Evolutionary conservation across 2,797 vertebrate species (phyloP), one percentile per base, ranked within the genome.

Genomic region (Antrozous pallidus): DNA sequence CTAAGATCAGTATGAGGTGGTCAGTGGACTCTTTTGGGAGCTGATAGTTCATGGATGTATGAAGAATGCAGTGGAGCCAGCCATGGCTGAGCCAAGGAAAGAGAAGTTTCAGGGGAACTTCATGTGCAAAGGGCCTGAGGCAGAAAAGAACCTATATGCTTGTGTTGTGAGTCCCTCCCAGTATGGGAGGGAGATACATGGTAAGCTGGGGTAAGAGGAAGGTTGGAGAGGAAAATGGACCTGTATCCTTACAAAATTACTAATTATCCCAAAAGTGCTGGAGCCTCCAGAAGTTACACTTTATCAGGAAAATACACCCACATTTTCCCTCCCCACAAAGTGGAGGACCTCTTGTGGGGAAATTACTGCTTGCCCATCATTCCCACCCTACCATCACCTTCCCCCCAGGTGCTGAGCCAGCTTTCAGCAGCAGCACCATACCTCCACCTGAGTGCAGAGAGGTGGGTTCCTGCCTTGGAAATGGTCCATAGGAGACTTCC

Each of bases 61-160:
- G 24, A n/a, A 47, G 47, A 31, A 47, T 0, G 3, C n/a, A 0
- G n/a, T 40, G 20, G 2, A 22, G 24, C 13, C 22, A 4, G 24
- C 13, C 58, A 24, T 3, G 5, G 8, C 1, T 17, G 28, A 61
- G 22, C 28, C 11, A 4, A 33, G 33, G 42, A 31, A 36, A 42
- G 40, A 54, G 38, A 36, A 56, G 22, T 24, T 40, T 14, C 54
- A 47, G 40, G 28, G 26, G 14, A 61, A 13, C 8, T 10, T 47
- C 65, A 56, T 11, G 5, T 10, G 6, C 24, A 51, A 70, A 96
- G 70, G 42, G 7, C 33, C 67, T 17, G 70, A n/a, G 42, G 47
- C 33, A 83, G 33, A 74, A 74, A 65, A 75, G 78, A 91, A 28
- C 20, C 45, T 40, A 1, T 3, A 38, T 0, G 16, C 38, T 26